Evolutionary conservation across 2,113 vertebrate genomes (phyloP), one percentile per base, ranked within the genome.

Genomic region (Asarcornis scutulata): DNA sequence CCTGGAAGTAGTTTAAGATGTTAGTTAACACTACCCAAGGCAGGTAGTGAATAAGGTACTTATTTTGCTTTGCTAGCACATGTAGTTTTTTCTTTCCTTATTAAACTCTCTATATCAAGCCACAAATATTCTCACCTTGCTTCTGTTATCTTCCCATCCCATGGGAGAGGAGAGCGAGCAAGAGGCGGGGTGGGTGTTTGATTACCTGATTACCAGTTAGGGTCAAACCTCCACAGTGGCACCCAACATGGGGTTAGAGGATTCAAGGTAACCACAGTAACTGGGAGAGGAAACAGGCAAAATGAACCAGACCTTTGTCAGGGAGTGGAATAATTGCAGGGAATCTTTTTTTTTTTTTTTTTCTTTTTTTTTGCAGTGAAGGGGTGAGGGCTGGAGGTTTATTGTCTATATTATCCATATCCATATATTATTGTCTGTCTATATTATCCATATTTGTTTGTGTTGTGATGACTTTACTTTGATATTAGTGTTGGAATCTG

Each of bases 391-490:
- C 52, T 55, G 26, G 58, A 60, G n/a, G 8, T 16, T n/a, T 34
- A 60, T 22, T 9, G 32, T 60, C 20, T 60, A 36, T 7, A 36
- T 36, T 36, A 36, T 36, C 36, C 36, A 36, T 36, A 36, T 36
- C 36, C 36, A 36, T 36, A 36, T 36, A 36, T n/a, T 34, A 60
- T 21, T 9, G 32, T 60, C 20, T 60, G 22, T 34, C 12, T 34
- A 0, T 10, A 15, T 4, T 7, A 3, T 13, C 56, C 13, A 0
- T 2, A 0, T 64, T 64, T 55, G 22, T 23, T 9, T 1, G 5
- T 76, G 64, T 31, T 75, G 17, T 44, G 56, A 58, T 15, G 17
- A 38, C 1, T 2, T n/a, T 27, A 15, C 11, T 58, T 78, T 40
- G 11, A 26, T 34, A 60, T 68, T 56, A 10, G 23, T 11, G 32